Conservation (phyloP, 2,888 invertebrate genomes). For the Watsonalla cultraria region DNA sequence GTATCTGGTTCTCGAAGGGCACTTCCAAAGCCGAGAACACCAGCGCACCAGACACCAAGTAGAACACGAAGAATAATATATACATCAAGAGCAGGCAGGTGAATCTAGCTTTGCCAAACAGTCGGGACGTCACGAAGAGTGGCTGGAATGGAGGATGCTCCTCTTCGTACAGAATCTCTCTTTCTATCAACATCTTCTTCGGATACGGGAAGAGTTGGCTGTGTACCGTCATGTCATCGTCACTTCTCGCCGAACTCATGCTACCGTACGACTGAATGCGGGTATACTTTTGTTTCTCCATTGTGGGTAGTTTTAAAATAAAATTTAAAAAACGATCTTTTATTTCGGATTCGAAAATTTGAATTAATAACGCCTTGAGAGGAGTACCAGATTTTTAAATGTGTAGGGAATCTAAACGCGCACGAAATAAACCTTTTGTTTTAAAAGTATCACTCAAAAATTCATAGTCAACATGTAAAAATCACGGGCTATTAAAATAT, state of each 20-base stretch:
- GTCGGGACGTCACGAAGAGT: slow-evolving; percentile 53
- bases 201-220: slow-evolving; percentile 64
- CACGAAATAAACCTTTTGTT: no score
- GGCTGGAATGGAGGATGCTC: slow-evolving; percentile 68
- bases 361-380: background rate
- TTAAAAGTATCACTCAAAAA: slow-evolving; percentile 11
- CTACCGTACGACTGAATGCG: slow-evolving; percentile 70
- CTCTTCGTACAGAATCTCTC: slow-evolving; percentile 67
- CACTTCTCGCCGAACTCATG: slow-evolving; percentile 59
- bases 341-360: slow-evolving; percentile 11
- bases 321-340: slow-evolving; percentile 13
- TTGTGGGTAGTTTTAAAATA: slow-evolving; percentile 16
- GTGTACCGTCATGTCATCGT: slow-evolving; percentile 70
- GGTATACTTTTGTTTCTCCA: slow-evolving; percentile 51
- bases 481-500: slow-evolving; percentile 19
- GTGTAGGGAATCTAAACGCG: background rate
- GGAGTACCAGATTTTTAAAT: background rate
- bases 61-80: slow-evolving; percentile 79
- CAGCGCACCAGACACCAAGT: slow-evolving; percentile 82
- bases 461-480: slow-evolving; percentile 14
- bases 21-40: slow-evolving; percentile 83
- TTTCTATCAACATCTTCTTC: slow-evolving; percentile 62
- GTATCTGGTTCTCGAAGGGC: slow-evolving; percentile 78
- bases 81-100: slow-evolving; percentile 75
- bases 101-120: slow-evolving; percentile 76